Evolutionary conservation across 2,113 vertebrate species (phyloP), one percentile per base, ranked within the genome.

Genomic region (Motacilla tschutschensis): DNA sequence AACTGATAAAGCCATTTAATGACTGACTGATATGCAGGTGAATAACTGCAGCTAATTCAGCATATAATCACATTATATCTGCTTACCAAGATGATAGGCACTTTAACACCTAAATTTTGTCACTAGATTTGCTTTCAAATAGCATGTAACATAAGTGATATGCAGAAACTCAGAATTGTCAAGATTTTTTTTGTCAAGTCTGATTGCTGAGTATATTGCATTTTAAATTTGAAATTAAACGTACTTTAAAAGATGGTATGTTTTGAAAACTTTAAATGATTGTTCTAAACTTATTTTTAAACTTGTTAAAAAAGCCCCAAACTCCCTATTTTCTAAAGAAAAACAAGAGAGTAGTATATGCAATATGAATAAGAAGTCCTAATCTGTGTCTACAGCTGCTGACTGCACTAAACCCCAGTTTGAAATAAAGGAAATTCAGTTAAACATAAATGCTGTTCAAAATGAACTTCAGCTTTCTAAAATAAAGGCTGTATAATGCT

Each of bases 251-350:
- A 83, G 24, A 35, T 25, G 0, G 2, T 5, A 13, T 63, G 14
- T 48, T 63, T n/a, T 74, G 8, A 76, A 77, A 84, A 70, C 10
- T 43, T 53, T 20, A 38, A 15, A 73, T 60, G 6, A 31, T 24
- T n/a, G 5, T 25, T 38, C 28, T 64, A 38, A 38, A 58, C 11
- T 21, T 64, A 18, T 36, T 36, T 84, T 41, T 22, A 21, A 54
- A 40, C 33, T 50, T 50, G 8, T 19, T 63, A 1, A 31, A 60
- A 63, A 62, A 62, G 25, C 0, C 0, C 12, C 10, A 3, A 28
- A 29, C 1, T 8, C 6, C 14, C 14, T 5, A 25, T 47, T 62
- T 71, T 43, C 43, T 50, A 64, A 57, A 58, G 18, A 14, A 65
- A 72, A 79, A 25, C 10, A 63, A 77, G 21, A 59, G 9, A 13